A percentile compares a stretch with the other conserved stretches of the same genome.
phyloP scores from a whole-genome alignment of 2,797 vertebrate genomes.

The Cetoscarus ocellatus region DNA sequence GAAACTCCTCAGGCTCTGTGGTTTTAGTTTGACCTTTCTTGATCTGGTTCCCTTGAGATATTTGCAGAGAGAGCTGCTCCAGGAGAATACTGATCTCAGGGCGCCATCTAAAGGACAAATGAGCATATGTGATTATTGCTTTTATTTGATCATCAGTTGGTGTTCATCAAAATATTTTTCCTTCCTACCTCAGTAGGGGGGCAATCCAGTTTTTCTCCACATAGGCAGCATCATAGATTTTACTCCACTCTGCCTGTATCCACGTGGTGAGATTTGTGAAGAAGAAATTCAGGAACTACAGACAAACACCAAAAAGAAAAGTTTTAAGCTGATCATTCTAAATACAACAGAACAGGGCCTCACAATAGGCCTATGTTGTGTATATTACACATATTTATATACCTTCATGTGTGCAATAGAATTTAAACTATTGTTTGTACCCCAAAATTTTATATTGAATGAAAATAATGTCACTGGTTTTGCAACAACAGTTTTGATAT shows the following conservation, averaged over 20 bases:
- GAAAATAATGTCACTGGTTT: too few relatives aligned
- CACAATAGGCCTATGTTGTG: too few relatives aligned
- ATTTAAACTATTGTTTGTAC: too few relatives aligned
- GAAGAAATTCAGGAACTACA: constrained; percentile 93
- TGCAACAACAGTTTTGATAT: too few relatives aligned
- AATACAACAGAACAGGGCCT: too few relatives aligned
- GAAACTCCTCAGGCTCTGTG: constrained; percentile 89
- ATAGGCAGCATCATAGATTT: constrained; percentile 85
- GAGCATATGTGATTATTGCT: not conserved
- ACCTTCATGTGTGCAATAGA: too few relatives aligned
- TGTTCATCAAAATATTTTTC: not conserved
- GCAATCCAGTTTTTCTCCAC: constrained; percentile 88
- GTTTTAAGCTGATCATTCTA: too few relatives aligned
- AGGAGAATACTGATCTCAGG: constrained; percentile 86
- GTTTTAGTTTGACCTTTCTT: constrained; percentile 72
- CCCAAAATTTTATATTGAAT: too few relatives aligned
- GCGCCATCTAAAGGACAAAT: constrained; percentile 86
- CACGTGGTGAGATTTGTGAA: constrained; percentile 89
- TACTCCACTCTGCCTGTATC: constrained; percentile 93
- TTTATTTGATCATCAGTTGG: too few relatives aligned
- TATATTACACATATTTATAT: too few relatives aligned
- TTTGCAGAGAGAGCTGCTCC: constrained; percentile 77
- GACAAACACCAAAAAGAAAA: constrained; percentile 30
- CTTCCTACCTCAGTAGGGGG: constrained; percentile 88
- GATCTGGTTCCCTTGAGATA: constrained; percentile 27